Evolutionary conservation across 2,888 invertebrate species (phyloP).

Genomic region (Platycnemis pennipes): DNA sequence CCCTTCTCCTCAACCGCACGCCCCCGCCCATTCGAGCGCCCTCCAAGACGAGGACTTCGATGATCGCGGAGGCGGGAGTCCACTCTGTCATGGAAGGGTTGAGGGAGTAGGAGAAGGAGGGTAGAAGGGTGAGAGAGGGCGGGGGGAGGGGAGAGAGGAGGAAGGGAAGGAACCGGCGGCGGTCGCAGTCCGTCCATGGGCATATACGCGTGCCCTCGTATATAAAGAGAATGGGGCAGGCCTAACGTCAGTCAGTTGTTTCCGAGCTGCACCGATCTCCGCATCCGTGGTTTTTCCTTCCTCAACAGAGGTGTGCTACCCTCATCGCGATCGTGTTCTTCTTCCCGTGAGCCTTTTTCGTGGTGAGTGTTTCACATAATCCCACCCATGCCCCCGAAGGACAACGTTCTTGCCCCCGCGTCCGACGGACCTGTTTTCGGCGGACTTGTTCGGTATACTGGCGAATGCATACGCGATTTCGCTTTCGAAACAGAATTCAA

Average conservation of each 20-base stretch:
- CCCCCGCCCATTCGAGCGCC: not conserved
- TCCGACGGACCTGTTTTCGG: not conserved
- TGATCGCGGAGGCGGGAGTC: no score
- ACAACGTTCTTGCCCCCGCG: not conserved
- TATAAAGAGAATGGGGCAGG: conserved; percentile 61
- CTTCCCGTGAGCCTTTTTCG: not conserved
- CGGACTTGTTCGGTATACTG: not conserved
- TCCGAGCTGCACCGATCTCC: conserved; percentile 30
- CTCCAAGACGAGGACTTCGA: not conserved
- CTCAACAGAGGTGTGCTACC: conserved; percentile 7
- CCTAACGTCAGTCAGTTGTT: conserved; percentile 61
- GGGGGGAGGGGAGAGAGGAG: not conserved
- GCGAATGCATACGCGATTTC: not conserved
- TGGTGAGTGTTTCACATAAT: conserved; percentile 44
- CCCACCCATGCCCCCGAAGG: not conserved
- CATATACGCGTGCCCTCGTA: not conserved
- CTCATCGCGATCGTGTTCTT: not conserved
- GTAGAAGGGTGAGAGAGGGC: not conserved
- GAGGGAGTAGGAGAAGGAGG: not conserved
- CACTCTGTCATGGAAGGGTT: not conserved
- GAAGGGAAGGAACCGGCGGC: not conserved
- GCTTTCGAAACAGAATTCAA: not conserved
- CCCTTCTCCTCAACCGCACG: not conserved
- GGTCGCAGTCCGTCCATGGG: not conserved
- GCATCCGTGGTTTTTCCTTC: conserved; percentile 41